A percentile compares a stretch with the other conserved stretches of the same genome.
Evolutionary conservation across 2,797 vertebrate genomes (phyloP).

Genomic region (Sphaeramia orbicularis): DNA sequence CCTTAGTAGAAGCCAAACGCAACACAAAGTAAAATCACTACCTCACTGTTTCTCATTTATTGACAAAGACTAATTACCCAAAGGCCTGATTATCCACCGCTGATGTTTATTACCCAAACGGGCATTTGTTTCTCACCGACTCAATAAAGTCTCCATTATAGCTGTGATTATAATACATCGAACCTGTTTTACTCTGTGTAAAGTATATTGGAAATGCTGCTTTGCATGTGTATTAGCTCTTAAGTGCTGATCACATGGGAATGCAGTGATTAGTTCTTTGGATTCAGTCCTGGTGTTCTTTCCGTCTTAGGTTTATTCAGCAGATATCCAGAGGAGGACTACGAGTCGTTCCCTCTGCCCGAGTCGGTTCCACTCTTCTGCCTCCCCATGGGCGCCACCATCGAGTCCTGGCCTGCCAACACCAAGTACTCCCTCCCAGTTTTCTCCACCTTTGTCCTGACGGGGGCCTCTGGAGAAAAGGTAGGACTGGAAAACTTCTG

Average conservation of each 20-base stretch:
- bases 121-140: slow-evolving; percentile 11
- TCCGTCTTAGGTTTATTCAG: slow-evolving; percentile 89
- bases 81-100: slow-evolving; percentile 21
- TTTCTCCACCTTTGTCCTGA: slow-evolving; percentile 96
- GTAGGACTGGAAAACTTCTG: slow-evolving; percentile 69
- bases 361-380: slow-evolving; percentile 97
- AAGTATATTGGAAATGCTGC: slow-evolving; percentile 2
- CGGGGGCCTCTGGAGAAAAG: slow-evolving; percentile 96
- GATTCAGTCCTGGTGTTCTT: slow-evolving; percentile 14
- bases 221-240: slow-evolving; percentile 22
- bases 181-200: slow-evolving; percentile 15
- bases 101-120: slow-evolving; percentile 37
- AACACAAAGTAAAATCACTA: slow-evolving; percentile 11
- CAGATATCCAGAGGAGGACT: slow-evolving; percentile 95
- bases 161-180: slow-evolving; percentile 12
- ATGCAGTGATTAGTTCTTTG: slow-evolving; percentile 9
- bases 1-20: not conserved
- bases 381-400: slow-evolving; percentile 95
- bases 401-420: slow-evolving; percentile 94
- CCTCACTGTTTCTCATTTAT: slow-evolving; percentile 33
- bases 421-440: slow-evolving; percentile 96
- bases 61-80: slow-evolving; percentile 43
- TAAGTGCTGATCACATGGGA: slow-evolving; percentile 28
- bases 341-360: slow-evolving; percentile 94
- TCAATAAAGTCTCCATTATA: slow-evolving; percentile 11